Percentiles rank a stretch among this genome's conserved stretches.
phyloP scores from a whole-genome alignment of 23 tunicate genomes.

The Styela plicata region DNA sequence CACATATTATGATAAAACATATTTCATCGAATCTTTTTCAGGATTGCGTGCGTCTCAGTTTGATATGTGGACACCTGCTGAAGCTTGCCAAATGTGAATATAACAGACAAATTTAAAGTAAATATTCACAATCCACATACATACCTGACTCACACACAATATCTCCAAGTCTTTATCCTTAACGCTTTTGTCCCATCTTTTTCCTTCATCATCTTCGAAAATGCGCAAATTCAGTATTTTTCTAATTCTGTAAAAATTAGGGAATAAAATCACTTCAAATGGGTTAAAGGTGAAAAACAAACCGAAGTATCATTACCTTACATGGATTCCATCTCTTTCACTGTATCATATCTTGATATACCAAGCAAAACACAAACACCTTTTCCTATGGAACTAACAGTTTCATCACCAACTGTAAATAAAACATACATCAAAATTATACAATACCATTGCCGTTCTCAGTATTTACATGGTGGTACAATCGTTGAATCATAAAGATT shows the following conservation, averaged over 20 bases:
- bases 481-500: too few relatives aligned
- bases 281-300: not conserved
- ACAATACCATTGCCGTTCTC: too few relatives aligned
- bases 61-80: too few relatives aligned
- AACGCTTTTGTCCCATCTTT: conserved; percentile 78
- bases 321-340: conserved; percentile 89
- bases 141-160: conserved; percentile 92
- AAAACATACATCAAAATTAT: too few relatives aligned
- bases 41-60: too few relatives aligned
- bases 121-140: not conserved
- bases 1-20: too few relatives aligned
- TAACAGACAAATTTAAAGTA: too few relatives aligned
- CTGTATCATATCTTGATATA: conserved; percentile 78
- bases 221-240: conserved; percentile 72
- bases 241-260: conserved; percentile 41
- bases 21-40: too few relatives aligned
- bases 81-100: too few relatives aligned
- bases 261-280: not conserved
- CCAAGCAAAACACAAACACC: conserved; percentile 90
- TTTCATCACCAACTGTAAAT: conserved; percentile 79
- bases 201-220: conserved; percentile 82
- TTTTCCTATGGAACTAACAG: conserved; percentile 69
- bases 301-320: conserved; percentile 13
- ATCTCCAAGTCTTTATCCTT: conserved; percentile 70
- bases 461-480: too few relatives aligned